Conservation (phyloP, 2,113 vertebrate genomes). For the Oplegnathus fasciatus region DNA sequence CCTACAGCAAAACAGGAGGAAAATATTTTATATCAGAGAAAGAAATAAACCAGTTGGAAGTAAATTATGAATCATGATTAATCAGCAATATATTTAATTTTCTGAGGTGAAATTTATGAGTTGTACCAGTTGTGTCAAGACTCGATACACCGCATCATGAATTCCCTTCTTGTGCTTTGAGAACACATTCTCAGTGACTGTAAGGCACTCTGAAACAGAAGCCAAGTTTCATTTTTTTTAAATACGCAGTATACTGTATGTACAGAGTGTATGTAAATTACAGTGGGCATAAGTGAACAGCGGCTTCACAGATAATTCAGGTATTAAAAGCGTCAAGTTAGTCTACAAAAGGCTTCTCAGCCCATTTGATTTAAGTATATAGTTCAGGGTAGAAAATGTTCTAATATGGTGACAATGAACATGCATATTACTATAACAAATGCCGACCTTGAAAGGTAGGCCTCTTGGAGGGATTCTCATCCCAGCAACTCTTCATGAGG, state of each 20-base stretch:
- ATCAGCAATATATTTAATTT: not conserved
- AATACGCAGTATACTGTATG: not conserved
- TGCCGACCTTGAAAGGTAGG: constrained; percentile 33
- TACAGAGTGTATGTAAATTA: not conserved
- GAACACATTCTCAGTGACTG: constrained; percentile 25
- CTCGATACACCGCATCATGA: not conserved
- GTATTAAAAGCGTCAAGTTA: too few relatives aligned
- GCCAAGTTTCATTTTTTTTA: not conserved
- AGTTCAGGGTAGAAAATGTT: not conserved
- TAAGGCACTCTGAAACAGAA: constrained; percentile 51
- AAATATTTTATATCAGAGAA: not conserved
- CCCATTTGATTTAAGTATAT: not conserved
- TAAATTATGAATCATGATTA: not conserved
- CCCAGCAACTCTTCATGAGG: constrained; percentile 72
- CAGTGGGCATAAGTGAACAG: accelerated
- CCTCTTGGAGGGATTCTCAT: not conserved
- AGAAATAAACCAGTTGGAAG: not conserved
- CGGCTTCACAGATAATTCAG: accelerated
- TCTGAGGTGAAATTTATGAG: not conserved
- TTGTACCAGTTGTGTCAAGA: constrained; percentile 45
- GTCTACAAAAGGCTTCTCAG: not conserved
- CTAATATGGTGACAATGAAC: not conserved
- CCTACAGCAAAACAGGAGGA: constrained; percentile 15
- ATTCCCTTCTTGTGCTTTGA: constrained; percentile 27
- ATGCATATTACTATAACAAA: not conserved